Conservation (phyloP, 2,797 vertebrate genomes). For the Heliangelus exortis region DNA sequence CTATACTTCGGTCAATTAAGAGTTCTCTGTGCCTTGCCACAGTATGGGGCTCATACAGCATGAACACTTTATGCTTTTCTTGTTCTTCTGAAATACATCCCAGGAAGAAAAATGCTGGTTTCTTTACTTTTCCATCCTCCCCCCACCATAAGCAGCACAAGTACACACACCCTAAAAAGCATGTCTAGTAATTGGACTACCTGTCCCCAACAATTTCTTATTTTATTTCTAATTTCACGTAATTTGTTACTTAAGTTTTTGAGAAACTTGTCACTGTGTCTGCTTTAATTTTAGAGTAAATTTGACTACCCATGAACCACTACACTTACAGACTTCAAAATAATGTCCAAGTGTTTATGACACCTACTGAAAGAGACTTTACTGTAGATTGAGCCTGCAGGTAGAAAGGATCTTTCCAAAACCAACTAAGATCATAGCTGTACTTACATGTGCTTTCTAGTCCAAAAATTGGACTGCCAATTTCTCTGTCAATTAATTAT, state of each 20-base stretch:
- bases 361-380: background rate
- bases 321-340: background rate
- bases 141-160: background rate
- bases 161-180: background rate
- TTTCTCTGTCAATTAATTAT: background rate
- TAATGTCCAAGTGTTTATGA: background rate
- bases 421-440: background rate
- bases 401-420: background rate
- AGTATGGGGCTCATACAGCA: constrained; percentile 43
- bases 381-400: background rate
- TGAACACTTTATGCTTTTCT: constrained; percentile 34
- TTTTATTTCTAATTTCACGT: background rate
- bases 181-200: background rate
- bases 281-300: background rate
- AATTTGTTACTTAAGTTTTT: background rate
- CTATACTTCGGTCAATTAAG: constrained; percentile 34
- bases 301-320: background rate
- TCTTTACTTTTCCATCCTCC: background rate
- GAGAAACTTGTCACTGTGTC: background rate
- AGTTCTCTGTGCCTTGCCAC: constrained; percentile 36
- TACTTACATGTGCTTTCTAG: background rate
- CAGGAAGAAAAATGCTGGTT: constrained; percentile 4
- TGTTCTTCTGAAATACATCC: constrained; percentile 12
- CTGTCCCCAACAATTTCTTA: background rate
- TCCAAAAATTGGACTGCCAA: too few relatives aligned